Evolutionary conservation across 2,113 vertebrate species (phyloP).

Genomic region (Austrofundulus limnaeus): DNA sequence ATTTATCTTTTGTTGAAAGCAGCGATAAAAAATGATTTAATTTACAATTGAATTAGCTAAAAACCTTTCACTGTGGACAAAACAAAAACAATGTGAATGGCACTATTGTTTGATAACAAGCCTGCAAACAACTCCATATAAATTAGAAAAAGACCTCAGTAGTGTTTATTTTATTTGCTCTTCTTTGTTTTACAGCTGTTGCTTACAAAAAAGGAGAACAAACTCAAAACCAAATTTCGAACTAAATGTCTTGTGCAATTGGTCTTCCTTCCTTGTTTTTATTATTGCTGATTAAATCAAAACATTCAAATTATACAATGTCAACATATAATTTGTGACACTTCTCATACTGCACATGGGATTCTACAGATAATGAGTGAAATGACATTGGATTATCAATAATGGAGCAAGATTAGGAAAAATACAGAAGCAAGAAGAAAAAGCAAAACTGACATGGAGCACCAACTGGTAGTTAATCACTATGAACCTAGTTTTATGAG

Average conservation of each 20-base stretch:
- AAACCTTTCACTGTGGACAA: too few relatives aligned
- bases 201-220: neutral
- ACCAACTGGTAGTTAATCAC: neutral
- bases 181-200: too few relatives aligned
- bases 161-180: too few relatives aligned
- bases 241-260: too few relatives aligned
- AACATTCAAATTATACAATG: neutral
- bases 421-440: constrained; percentile 12
- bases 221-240: too few relatives aligned
- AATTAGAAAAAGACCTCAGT: too few relatives aligned
- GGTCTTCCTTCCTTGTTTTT: too few relatives aligned
- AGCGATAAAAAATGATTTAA: too few relatives aligned
- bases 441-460: neutral
- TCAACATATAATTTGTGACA: neutral
- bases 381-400: constrained; percentile 6
- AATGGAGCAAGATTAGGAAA: constrained; percentile 29
- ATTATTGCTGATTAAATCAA: too few relatives aligned
- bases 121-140: neutral
- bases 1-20: too few relatives aligned
- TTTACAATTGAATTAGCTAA: too few relatives aligned
- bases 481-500: constrained; percentile 21
- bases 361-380: constrained; percentile 27
- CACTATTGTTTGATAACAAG: neutral
- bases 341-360: constrained; percentile 15
- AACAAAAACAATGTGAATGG: too few relatives aligned